A percentile compares a stretch with the other conserved stretches of the same genome.
phyloP scores from a whole-genome alignment of 2,113 vertebrate genomes.

The Oncorhynchus gorbuscha region DNA sequence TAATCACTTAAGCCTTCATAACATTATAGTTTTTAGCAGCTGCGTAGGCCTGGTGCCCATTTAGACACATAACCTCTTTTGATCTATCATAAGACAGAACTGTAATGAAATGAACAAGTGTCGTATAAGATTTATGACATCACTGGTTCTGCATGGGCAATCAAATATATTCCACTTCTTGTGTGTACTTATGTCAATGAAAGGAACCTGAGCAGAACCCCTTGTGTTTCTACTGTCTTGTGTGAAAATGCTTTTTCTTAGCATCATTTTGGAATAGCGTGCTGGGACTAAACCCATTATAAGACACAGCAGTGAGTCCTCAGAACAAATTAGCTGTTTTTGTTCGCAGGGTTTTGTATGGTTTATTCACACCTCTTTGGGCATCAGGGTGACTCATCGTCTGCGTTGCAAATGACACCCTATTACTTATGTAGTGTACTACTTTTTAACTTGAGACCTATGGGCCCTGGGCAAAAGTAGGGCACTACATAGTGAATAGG shows the following conservation, averaged over 20 bases:
- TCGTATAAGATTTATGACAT: constrained; percentile 36
- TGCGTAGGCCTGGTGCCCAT: too few relatives aligned
- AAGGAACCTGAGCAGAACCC: not conserved
- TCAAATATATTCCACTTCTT: constrained; percentile 17
- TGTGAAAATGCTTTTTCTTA: not conserved
- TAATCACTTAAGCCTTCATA: not conserved
- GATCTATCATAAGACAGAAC: constrained; percentile 5
- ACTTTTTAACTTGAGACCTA: too few relatives aligned
- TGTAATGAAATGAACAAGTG: constrained; percentile 24
- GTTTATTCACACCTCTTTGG: not conserved
- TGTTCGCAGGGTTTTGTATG: not conserved
- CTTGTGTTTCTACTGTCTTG: not conserved
- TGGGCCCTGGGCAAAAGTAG: too few relatives aligned
- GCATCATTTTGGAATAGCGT: not conserved
- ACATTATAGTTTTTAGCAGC: too few relatives aligned
- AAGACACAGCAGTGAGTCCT: not conserved
- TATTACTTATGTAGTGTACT: too few relatives aligned
- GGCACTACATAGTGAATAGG: too few relatives aligned
- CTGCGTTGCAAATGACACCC: too few relatives aligned
- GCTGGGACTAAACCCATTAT: not conserved
- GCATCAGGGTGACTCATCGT: too few relatives aligned
- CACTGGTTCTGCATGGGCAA: constrained; percentile 24
- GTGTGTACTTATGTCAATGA: not conserved
- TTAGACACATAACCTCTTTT: too few relatives aligned
- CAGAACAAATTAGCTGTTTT: not conserved